phyloP scores from a whole-genome alignment of 1,140 invertebrate genomes.

The Zaprionus lachaisei region DNA sequence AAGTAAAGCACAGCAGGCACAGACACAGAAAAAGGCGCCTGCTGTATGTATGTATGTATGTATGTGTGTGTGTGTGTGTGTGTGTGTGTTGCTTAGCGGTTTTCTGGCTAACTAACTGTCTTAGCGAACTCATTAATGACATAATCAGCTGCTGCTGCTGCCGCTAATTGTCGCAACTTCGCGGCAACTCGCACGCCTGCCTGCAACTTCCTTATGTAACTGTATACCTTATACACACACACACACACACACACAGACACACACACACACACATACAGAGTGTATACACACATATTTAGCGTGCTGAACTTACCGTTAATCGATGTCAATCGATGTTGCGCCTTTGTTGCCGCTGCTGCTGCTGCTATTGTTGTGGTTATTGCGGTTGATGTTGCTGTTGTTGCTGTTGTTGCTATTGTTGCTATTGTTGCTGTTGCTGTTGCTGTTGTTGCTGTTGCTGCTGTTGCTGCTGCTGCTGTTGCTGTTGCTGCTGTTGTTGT shows the following conservation, averaged over 20 bases:
- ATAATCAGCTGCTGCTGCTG: conserved; percentile 31
- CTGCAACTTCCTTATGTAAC: conserved; percentile 7
- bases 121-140: conserved; percentile 35
- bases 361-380: conserved; percentile 49
- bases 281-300: not conserved
- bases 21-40: not conserved
- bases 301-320: conserved; percentile 68
- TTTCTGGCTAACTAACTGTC: not conserved
- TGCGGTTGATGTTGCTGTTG: conserved; percentile 17
- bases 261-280: not conserved
- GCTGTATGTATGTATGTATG: not conserved
- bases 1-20: not conserved
- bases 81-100: conserved; percentile 5
- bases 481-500: conserved; percentile 2
- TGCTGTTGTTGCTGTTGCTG: not conserved
- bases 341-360: conserved; percentile 50
- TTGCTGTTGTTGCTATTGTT: conserved; percentile 5
- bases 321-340: conserved; percentile 78
- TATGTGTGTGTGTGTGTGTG: conserved; percentile 21
- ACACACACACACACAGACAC: not conserved
- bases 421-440: not conserved
- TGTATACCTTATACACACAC: not conserved
- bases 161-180: conserved; percentile 1
- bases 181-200: not conserved
- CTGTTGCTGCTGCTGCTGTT: too few relatives aligned